A percentile compares a stretch with the other conserved stretches of the same genome.
Evolutionary conservation across 2,888 invertebrate genomes (phyloP).

Genomic region (Caenorhabditis becei): DNA sequence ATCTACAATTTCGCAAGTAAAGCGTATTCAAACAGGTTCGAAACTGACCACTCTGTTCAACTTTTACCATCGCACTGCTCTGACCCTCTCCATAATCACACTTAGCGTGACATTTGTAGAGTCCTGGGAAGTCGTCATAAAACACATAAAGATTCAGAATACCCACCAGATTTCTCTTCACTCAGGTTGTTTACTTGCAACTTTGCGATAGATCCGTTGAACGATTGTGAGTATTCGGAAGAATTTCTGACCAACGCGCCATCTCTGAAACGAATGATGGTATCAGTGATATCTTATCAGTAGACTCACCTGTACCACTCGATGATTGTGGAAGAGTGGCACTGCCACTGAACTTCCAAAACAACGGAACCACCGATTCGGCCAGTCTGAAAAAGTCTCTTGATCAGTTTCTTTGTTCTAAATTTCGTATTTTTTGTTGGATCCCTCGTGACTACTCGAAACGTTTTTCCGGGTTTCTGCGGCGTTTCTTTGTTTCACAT

Average conservation of each 20-base stretch:
- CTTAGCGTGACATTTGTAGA: slow-evolving; percentile 79
- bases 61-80: slow-evolving; percentile 78
- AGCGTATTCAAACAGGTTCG: background rate
- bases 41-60: slow-evolving; percentile 71
- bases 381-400: slow-evolving; percentile 48
- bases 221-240: slow-evolving; percentile 72
- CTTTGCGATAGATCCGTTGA: slow-evolving; percentile 77
- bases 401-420: background rate
- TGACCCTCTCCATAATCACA: slow-evolving; percentile 80
- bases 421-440: slow-evolving; percentile 2
- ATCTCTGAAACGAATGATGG: slow-evolving; percentile 71
- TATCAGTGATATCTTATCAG: background rate
- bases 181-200: slow-evolving; percentile 75
- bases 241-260: slow-evolving; percentile 67
- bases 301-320: slow-evolving; percentile 79
- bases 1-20: slow-evolving; percentile 28
- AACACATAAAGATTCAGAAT: background rate
- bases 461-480: background rate
- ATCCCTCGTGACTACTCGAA: slow-evolving; percentile 4
- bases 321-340: slow-evolving; percentile 79
- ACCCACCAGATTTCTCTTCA: slow-evolving; percentile 72
- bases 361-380: slow-evolving; percentile 73
- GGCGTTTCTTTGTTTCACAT: slow-evolving; percentile 33
- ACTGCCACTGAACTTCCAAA: slow-evolving; percentile 79
- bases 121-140: too few relatives aligned